Base-by-base conservation (phyloP, 2,797 vertebrate genomes). In the Typhlichthys eigenmanni region DNA sequence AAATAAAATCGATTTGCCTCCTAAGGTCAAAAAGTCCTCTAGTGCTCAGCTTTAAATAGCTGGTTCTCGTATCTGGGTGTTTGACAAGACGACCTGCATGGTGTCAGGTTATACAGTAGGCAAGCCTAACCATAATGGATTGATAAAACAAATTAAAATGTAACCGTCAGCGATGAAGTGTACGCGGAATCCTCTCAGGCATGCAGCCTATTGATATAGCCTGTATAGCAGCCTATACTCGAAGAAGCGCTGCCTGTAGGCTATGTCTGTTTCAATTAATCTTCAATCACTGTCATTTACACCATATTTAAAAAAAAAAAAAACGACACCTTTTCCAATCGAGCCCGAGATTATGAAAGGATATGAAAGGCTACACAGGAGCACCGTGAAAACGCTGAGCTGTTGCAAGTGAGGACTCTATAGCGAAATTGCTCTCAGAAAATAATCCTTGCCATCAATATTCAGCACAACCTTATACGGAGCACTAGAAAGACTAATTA, bases 1-100 rank as follows among this genome's bases (percentile, higher is more conserved):
- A 71, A 75, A 66, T 29, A 17, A 67, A 74, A 69, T 76, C 59
- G 74, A 72, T 71, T 54, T 53, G 34, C 32, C 13, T n/a, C 13
- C 61, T 62, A 47, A n/a, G 58, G 52, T 19, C 63, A 49, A 55
- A 52, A 29, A 0, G 52, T 64, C 32, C 19, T 54, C 19, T 16
- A 19, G 13, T 24, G 58, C 47, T 46, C 7, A 13, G 16, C 43
- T 32, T 75, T n/a, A 54, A 68, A 1, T 14, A 13, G 57, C 58
- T 5, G 38, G 12, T 69, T 45, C 63, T 78, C 58, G 56, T 50
- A 71, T 71, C 56, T 9, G 38, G 8, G 38, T 9, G 9, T 43
- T 43, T 43, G 38, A 43, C 38, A 43, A 43, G 38, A 8, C 38
- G 38, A 43, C 7, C 38, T 43, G 38, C 38, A 43, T 43, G 38